Conservation (phyloP, 2,113 vertebrate species). For the Coregonus clupeaformis region DNA sequence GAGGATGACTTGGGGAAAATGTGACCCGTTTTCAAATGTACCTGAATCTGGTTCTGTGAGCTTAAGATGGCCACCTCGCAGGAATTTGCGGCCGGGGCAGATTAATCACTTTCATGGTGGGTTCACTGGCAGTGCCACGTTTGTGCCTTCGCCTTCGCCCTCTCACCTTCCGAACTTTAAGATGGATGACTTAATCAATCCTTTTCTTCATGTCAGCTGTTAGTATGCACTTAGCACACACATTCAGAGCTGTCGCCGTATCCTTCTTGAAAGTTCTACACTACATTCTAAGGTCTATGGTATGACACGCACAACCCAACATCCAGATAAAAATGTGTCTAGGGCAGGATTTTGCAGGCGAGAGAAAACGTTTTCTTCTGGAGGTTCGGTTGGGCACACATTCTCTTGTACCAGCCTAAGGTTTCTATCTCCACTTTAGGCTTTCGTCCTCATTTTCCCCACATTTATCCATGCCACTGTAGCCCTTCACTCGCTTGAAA, state of each 20-base stretch:
- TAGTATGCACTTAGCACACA: not conserved
- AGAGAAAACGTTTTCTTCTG: too few species aligned
- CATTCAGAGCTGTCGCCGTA: not conserved
- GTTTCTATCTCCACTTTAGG: too few species aligned
- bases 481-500: not conserved
- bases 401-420: too few species aligned
- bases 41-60: slow-evolving; percentile 28
- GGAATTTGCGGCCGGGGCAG: slow-evolving; percentile 22
- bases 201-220: not conserved
- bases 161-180: slow-evolving; percentile 5
- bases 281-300: too few species aligned
- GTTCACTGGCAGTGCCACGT: slow-evolving; percentile 31
- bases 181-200: slow-evolving; percentile 20
- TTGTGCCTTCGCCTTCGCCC: not conserved
- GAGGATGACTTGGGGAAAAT: slow-evolving; percentile 17
- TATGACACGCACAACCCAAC: too few species aligned
- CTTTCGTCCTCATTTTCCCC: too few species aligned
- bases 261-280: not conserved
- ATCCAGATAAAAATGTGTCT: too few species aligned
- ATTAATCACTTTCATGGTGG: slow-evolving; percentile 41
- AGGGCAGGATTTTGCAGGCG: too few species aligned
- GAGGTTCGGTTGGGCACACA: too few species aligned
- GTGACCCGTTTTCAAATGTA: slow-evolving; percentile 44
- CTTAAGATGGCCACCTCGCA: slow-evolving; percentile 23
- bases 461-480: too few species aligned